A percentile compares a stretch with the other conserved stretches of the same genome.
Conservation (phyloP, 2,888 invertebrate species). For the Lasiommata megera region DNA sequence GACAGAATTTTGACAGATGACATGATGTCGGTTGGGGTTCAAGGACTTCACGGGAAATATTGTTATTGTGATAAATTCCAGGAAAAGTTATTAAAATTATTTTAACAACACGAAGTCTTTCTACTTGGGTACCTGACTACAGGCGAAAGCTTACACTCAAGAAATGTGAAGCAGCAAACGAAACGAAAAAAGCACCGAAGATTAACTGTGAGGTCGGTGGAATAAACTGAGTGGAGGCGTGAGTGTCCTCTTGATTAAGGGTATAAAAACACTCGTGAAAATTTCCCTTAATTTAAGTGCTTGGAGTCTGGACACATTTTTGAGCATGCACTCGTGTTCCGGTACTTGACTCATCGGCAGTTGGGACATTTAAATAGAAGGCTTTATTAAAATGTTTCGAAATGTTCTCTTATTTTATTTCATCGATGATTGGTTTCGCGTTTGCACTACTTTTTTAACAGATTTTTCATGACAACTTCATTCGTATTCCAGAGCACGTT, state of each 20-base stretch:
- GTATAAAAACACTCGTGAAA: constrained; percentile 14
- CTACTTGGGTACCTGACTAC: no score
- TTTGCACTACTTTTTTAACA: neutral
- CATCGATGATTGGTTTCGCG: neutral
- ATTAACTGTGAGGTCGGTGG: neutral
- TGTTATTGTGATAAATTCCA: no score
- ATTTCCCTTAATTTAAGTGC: constrained; percentile 9
- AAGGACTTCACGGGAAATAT: no score
- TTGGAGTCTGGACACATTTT: constrained; percentile 7
- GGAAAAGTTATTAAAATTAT: no score
- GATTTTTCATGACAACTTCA: neutral
- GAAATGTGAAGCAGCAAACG: neutral
- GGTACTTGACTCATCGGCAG: neutral
- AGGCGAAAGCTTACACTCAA: neutral
- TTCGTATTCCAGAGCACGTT: neutral
- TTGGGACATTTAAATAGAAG: neutral
- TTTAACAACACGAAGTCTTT: no score
- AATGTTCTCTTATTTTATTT: neutral
- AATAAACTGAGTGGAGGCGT: neutral
- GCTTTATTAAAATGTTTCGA: constrained; percentile 2
- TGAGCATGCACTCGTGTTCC: constrained; percentile 23
- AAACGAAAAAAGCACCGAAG: neutral
- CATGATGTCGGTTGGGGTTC: no score
- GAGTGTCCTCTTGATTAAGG: constrained; percentile 2
- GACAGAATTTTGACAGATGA: no score